These are phyloP conservation scores for Microchrysa polita DNA, from an alignment of 2,888 invertebrate species.

Conservation along the genomic window DNA sequence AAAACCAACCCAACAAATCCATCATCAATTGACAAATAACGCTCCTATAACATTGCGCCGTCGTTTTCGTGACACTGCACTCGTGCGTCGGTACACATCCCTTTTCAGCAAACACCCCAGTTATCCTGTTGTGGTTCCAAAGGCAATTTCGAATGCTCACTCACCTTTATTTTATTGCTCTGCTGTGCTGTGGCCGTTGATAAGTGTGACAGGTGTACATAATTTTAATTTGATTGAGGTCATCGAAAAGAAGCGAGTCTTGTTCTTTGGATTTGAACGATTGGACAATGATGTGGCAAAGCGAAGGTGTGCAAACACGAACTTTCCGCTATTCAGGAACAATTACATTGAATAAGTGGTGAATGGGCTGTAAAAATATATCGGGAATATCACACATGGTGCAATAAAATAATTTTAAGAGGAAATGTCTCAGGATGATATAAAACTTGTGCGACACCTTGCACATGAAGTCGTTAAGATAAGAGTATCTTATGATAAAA, in stretches of 20 bases:
- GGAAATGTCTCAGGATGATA: too few relatives aligned
- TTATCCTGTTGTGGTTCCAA: slow-evolving; percentile 35
- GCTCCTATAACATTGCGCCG: too few relatives aligned
- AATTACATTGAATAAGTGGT: neutral
- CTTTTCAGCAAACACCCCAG: slow-evolving; percentile 22
- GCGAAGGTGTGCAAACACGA: slow-evolving; percentile 25
- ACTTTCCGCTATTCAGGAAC: slow-evolving; percentile 3
- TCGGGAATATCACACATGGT: slow-evolving; percentile 18
- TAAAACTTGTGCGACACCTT: too few relatives aligned
- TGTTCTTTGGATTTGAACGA: slow-evolving; percentile 1
- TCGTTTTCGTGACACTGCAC: slow-evolving; percentile 13
- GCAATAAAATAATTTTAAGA: slow-evolving; percentile 16
- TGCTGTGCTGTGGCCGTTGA: slow-evolving; percentile 22
- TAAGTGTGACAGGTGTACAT: slow-evolving; percentile 41
- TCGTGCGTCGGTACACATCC: slow-evolving; percentile 20
- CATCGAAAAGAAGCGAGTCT: neutral
- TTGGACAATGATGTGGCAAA: neutral
- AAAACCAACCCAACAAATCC: too few relatives aligned
- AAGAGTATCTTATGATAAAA: too few relatives aligned
- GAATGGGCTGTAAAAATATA: neutral
- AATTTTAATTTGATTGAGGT: slow-evolving; percentile 34
- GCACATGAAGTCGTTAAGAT: too few relatives aligned
- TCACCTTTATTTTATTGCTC: slow-evolving; percentile 37
- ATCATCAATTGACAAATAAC: slow-evolving; percentile 44
- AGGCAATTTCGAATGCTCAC: slow-evolving; percentile 33